phyloP scores from a whole-genome alignment of 2,113 vertebrate genomes.

The Mystacornis crossleyi region DNA sequence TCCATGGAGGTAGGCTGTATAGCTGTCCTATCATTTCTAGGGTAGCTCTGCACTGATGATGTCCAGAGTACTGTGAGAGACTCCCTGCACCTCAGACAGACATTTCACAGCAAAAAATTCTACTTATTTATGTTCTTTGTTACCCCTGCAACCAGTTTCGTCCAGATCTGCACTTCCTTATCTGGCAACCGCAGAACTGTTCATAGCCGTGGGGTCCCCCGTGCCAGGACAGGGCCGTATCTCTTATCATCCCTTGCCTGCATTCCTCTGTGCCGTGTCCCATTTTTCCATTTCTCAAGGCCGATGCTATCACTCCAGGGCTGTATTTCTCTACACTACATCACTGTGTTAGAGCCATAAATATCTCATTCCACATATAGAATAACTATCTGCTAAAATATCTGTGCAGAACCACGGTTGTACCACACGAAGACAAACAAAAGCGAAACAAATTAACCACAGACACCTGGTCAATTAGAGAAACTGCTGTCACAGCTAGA shows the following conservation, averaged over 20 bases:
- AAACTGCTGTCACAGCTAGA: background rate
- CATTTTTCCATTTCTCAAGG: background rate
- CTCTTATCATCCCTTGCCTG: background rate
- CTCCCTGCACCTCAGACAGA: background rate
- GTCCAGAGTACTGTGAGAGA: background rate
- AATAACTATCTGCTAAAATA: background rate
- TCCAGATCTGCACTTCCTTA: background rate
- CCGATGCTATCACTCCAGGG: background rate
- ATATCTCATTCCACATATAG: background rate
- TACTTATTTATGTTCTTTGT: background rate
- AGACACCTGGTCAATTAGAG: background rate
- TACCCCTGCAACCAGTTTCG: background rate
- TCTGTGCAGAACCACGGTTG: background rate
- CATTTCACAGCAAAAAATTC: background rate
- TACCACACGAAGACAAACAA: background rate
- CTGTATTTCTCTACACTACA: background rate
- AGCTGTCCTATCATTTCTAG: background rate
- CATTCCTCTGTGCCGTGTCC: background rate
- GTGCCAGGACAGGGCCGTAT: background rate
- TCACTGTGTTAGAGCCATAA: background rate
- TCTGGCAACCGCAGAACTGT: background rate
- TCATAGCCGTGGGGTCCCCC: rapidly evolving
- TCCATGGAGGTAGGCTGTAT: background rate
- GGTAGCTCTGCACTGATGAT: background rate
- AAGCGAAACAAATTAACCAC: background rate